Evolutionary conservation across 2,888 invertebrate genomes (phyloP).

Genomic region (Neoitamus cyanurus): DNA sequence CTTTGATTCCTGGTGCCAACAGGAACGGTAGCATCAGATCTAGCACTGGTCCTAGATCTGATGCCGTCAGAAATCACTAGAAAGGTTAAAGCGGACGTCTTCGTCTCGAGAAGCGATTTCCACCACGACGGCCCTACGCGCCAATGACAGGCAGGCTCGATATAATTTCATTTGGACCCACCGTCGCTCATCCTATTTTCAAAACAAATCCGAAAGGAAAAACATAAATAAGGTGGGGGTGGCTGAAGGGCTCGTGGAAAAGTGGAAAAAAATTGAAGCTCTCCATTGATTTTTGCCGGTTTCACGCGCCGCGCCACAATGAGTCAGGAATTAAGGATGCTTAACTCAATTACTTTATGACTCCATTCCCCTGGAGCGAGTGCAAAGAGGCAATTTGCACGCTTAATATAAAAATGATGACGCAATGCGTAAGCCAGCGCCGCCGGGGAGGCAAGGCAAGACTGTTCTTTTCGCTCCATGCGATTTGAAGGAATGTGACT

Average conservation of each 20-base stretch:
- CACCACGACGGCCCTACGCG: neutral
- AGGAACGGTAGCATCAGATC: neutral
- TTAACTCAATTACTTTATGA: slow-evolving; percentile 18
- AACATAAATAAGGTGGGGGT: neutral
- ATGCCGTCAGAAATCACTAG: neutral
- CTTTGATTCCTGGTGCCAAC: neutral
- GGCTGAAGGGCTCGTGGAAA: neutral
- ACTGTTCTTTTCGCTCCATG: neutral
- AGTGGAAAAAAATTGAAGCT: neutral
- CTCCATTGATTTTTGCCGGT: neutral
- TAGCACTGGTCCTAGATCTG: neutral
- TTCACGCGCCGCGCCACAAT: neutral
- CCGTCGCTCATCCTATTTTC: neutral
- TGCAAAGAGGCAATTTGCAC: slow-evolving; percentile 18
- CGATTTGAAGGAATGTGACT: neutral
- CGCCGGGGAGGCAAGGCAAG: neutral
- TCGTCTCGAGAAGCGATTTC: neutral
- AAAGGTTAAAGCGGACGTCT: neutral
- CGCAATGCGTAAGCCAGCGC: neutral
- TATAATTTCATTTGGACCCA: slow-evolving; percentile 4
- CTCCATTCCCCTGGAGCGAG: slow-evolving; percentile 1
- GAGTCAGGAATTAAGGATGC: neutral
- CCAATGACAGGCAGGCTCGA: neutral
- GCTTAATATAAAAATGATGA: slow-evolving; percentile 14
- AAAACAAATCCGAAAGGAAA: neutral